Evolutionary conservation across 2,113 vertebrate genomes (phyloP), one percentile per base, ranked within the genome.

Genomic region (Tragelaphus imberbis): DNA sequence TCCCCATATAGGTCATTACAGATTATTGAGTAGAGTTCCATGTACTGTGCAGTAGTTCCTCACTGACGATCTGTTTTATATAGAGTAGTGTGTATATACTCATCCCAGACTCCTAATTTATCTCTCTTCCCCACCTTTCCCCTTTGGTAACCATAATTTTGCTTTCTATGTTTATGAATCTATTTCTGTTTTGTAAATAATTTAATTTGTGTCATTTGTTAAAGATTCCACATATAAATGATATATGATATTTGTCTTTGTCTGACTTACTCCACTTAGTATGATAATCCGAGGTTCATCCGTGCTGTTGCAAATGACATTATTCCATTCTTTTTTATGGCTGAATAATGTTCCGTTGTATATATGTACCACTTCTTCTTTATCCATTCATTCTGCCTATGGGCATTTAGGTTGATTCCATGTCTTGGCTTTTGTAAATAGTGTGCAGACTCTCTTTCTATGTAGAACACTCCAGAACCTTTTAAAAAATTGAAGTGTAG

Each of bases 31-130:
- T 4, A 7, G 71, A 27, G 71, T 2, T 4, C 11, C 11, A 1
- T 14, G 12, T 14, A 7, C 36, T 7, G 23, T 3, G 3, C 6
- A 4, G 36, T 7, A 7, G 68, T 1, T 27, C 71, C 36, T 25
- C 27, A 36, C 6, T 44, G 71, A 7, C 1, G 5, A 2, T 14
- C 12, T 77, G 71, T 44, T 77, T 77, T 23, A 27, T 44, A 14
- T 14, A 3, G 23, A 44, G 71, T 0, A 3, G 12, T 44, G 71
- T 27, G 40, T 77, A 14, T 13, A 44, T 14, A 27, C 36, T 77
- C 36, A 14, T 44, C 36, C 36, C 40, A 77, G 27, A 25, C 71
- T 44, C 71, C 21, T 14, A 14, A 44, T 77, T 44, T 13, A 7
- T 77, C 71, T 44, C 71, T 40, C 36, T 75, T 75, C 71, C 23